Evolutionary conservation across 2,888 invertebrate genomes (phyloP).

Genomic region (Caenorhabditis doughertyi): DNA sequence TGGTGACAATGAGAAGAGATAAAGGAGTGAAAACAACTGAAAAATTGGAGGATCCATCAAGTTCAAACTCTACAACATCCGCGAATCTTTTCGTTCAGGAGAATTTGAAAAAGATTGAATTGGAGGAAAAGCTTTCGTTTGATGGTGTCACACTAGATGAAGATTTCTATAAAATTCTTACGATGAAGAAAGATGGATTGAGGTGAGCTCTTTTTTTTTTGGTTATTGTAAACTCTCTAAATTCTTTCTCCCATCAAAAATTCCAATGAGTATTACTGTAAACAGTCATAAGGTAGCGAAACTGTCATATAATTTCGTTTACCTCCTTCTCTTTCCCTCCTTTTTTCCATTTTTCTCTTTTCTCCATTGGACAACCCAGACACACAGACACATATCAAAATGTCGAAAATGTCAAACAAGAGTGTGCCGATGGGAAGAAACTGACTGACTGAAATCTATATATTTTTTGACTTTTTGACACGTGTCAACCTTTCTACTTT

Average conservation of each 20-base stretch:
- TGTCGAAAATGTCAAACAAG: slow-evolving; percentile 61
- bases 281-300: slow-evolving; percentile 49
- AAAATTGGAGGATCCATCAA: slow-evolving; percentile 47
- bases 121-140: slow-evolving; percentile 60
- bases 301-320: slow-evolving; percentile 45
- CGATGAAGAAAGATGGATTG: slow-evolving; percentile 62
- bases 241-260: background rate
- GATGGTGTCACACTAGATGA: slow-evolving; percentile 62
- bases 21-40: slow-evolving; percentile 40
- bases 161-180: slow-evolving; percentile 61
- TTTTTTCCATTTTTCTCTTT: background rate
- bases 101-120: slow-evolving; percentile 37
- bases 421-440: slow-evolving; percentile 45
- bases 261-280: slow-evolving; percentile 38
- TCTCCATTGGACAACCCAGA: slow-evolving; percentile 46
- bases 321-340: background rate
- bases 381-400: slow-evolving; percentile 60
- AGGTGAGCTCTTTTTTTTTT: slow-evolving; percentile 40
- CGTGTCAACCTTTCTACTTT: slow-evolving; percentile 42
- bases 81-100: slow-evolving; percentile 38
- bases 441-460: slow-evolving; percentile 47
- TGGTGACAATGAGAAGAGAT: slow-evolving; percentile 55
- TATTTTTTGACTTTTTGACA: slow-evolving; percentile 62
- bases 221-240: background rate
- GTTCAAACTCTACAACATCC: slow-evolving; percentile 5